Evolutionary conservation across 2,797 vertebrate species (phyloP).

Genomic region (Tokudaia muenninki): DNA sequence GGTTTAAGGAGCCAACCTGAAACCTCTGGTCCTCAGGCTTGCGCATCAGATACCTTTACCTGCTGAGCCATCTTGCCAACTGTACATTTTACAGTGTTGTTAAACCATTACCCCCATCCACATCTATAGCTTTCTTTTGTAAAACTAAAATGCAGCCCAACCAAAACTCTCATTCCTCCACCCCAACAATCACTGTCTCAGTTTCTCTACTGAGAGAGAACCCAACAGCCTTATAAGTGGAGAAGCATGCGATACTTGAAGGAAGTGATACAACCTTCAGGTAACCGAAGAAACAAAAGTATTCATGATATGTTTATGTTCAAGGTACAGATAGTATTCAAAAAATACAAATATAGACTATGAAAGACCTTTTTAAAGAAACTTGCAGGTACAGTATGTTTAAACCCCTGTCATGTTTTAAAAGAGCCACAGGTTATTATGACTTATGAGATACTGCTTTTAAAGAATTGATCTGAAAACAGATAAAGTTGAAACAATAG

Average conservation of each 20-base stretch:
- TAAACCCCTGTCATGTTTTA: slow-evolving; percentile 25
- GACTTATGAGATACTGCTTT: neutral
- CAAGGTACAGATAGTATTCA: slow-evolving; percentile 36
- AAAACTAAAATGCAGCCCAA: neutral
- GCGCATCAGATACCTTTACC: neutral
- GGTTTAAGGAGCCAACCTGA: neutral
- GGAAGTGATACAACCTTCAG: neutral
- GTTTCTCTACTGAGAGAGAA: neutral
- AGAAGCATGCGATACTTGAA: neutral
- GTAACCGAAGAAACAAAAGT: neutral
- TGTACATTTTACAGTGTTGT: neutral
- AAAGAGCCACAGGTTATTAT: neutral
- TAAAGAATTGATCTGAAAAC: neutral
- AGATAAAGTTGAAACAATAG: too few species aligned
- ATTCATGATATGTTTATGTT: slow-evolving; percentile 37
- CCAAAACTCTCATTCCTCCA: neutral
- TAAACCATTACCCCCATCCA: neutral
- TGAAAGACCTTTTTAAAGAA: slow-evolving; percentile 10
- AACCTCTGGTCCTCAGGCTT: neutral
- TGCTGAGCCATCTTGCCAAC: neutral
- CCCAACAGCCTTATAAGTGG: neutral
- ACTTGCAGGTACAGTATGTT: neutral
- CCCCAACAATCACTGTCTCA: neutral
- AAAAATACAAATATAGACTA: neutral
- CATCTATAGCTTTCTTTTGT: neutral